Conservation (phyloP, 2,113 vertebrate genomes). For the Ailuropoda melanoleuca region DNA sequence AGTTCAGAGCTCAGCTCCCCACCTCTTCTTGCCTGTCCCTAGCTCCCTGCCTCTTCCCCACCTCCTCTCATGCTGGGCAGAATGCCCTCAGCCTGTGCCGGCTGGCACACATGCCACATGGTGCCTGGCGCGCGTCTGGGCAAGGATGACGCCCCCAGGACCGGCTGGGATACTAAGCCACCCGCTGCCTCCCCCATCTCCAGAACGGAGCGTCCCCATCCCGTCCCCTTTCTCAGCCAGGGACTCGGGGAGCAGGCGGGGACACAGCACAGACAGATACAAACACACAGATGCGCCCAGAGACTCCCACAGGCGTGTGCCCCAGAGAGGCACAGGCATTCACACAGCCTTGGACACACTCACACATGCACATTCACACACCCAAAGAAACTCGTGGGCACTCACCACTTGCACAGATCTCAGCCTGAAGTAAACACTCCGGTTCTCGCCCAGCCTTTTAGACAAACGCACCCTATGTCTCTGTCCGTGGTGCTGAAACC, state of each 20-base stretch:
- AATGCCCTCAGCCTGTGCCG: slow-evolving; percentile 78
- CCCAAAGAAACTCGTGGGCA: neutral
- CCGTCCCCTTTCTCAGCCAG: slow-evolving; percentile 76
- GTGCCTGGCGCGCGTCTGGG: slow-evolving; percentile 72
- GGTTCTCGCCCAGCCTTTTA: neutral
- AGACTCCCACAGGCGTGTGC: slow-evolving; percentile 68
- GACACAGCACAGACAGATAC: slow-evolving; percentile 75
- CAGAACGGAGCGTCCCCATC: slow-evolving; percentile 78
- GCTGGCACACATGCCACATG: slow-evolving; percentile 77
- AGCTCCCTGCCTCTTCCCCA: slow-evolving; percentile 37
- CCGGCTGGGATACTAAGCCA: slow-evolving; percentile 76
- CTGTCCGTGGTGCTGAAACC: slow-evolving; percentile 76
- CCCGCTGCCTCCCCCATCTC: slow-evolving; percentile 71
- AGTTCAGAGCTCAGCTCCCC: slow-evolving; percentile 25
- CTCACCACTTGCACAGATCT: neutral
- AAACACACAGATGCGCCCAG: slow-evolving; percentile 72
- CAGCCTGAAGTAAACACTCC: neutral
- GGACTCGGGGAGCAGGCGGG: slow-evolving; percentile 75
- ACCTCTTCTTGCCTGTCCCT: slow-evolving; percentile 40
- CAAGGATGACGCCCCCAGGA: slow-evolving; percentile 78
- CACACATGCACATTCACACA: neutral
- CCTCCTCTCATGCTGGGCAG: slow-evolving; percentile 62
- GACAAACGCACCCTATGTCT: neutral
- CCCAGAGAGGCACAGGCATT: slow-evolving; percentile 59
- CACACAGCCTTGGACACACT: neutral